Evolutionary conservation across 2,113 vertebrate genomes (phyloP).

Genomic region (Paralichthys olivaceus): DNA sequence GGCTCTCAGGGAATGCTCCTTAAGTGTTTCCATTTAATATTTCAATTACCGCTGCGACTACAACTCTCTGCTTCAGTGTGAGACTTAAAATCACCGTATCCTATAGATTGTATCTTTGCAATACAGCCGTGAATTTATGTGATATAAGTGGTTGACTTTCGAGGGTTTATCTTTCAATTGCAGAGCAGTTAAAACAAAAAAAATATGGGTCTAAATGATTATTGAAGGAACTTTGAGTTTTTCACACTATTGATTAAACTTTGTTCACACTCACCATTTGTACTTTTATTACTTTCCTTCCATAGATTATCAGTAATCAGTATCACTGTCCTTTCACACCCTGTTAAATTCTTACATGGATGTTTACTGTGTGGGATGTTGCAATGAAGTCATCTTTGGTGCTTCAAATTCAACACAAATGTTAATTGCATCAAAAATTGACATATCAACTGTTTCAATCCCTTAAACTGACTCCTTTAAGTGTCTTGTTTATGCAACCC

Average conservation of each 20-base stretch:
- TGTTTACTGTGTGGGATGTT: neutral
- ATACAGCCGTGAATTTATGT: slow-evolving; percentile 26
- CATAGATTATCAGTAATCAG: neutral
- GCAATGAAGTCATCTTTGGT: neutral
- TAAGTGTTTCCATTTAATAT: slow-evolving; percentile 71
- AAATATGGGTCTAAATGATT: neutral
- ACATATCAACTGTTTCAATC: neutral
- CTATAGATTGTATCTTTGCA: slow-evolving; percentile 39
- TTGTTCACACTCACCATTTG: neutral
- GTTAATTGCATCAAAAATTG: neutral
- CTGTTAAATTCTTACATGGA: neutral
- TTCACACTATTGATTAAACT: neutral
- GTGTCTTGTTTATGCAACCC: neutral
- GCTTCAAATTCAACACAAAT: neutral
- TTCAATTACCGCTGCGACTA: slow-evolving; percentile 59
- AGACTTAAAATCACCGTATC: slow-evolving; percentile 34
- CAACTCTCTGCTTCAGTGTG: slow-evolving; percentile 32
- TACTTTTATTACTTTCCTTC: neutral
- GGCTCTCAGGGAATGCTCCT: slow-evolving; percentile 50
- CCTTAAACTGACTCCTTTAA: neutral
- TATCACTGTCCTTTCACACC: neutral
- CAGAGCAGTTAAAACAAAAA: neutral
- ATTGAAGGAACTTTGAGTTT: neutral
- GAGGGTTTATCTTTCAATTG: neutral
- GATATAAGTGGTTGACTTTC: slow-evolving; percentile 20